Evolutionary conservation across 2,113 vertebrate genomes (phyloP), one percentile per base, ranked within the genome.

Genomic region (Clinocottus analis): DNA sequence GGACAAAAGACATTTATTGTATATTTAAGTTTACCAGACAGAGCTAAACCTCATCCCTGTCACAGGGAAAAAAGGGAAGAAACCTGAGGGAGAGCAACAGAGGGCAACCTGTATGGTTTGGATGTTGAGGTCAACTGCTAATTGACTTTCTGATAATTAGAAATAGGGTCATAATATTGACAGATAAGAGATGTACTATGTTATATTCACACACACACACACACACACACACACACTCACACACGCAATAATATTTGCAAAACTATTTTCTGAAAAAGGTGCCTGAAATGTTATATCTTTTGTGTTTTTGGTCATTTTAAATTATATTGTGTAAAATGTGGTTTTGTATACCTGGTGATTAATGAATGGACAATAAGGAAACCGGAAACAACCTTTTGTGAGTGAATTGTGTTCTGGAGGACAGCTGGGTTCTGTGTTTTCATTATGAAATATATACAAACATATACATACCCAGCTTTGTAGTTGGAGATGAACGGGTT

Each of bases 401-500:
- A 41, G 23, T 31, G 16, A 56, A 12, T 19, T 19, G 5, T 33
- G 33, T 5, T 12, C 25, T 7, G 10, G 13, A 53, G 19, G 55
- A 29, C 2, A 6, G 8, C 1, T 33, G 13, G 19, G 6, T 1
- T 13, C 5, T 14, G 5, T 12, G 11, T 72, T 65, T 16, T 39
- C 5, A 41, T 29, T 65, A 63, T 13, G 8, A 27, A 19, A 8
- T 23, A 47, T 13, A 8, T 23, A 47, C 27, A 2, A 8, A 37
- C 47, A 67, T 2, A 1, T 37, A 59, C 31, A 35, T 88, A 95
- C 95, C 94, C 92, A 84, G 85, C 17, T 94, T 95, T 97, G 94
- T 96, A 97, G 94, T 92, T 94, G 83, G 96, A 82, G 92, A 92
- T 88, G 85, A 99, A 99, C 0, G 98, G 98, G 94, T 99, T 99